Evolutionary conservation across 2,797 vertebrate genomes (phyloP).

Genomic region (Pangasius sanitwongsei): DNA sequence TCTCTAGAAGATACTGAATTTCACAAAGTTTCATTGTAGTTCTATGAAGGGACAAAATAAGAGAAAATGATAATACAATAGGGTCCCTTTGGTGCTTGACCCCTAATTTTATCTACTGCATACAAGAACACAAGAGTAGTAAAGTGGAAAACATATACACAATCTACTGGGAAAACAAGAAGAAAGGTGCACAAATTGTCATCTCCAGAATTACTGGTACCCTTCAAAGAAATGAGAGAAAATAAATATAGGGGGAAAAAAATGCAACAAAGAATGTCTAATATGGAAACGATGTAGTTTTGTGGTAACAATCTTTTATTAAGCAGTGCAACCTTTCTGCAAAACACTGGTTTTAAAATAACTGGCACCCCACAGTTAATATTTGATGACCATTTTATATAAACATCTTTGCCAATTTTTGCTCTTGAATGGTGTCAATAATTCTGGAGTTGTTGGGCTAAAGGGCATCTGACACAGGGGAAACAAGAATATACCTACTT

Average conservation of each 20-base stretch:
- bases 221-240: background rate
- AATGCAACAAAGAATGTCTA: background rate
- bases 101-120: background rate
- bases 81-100: background rate
- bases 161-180: background rate
- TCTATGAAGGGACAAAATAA: background rate
- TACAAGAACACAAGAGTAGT: background rate
- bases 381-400: background rate
- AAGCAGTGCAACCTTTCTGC: background rate
- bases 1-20: background rate
- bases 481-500: background rate
- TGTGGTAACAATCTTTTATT: background rate
- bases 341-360: background rate
- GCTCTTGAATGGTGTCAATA: background rate
- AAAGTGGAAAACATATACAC: background rate
- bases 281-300: background rate
- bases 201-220: background rate
- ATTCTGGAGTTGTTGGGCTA: constrained; percentile 9
- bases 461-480: background rate
- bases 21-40: background rate
- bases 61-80: background rate
- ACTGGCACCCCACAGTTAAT: background rate
- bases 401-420: background rate
- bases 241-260: background rate
- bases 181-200: background rate